These are phyloP conservation scores for Lithophane ornitopus DNA, from an alignment of 2,888 invertebrate genomes.

Conservation along the genomic window DNA sequence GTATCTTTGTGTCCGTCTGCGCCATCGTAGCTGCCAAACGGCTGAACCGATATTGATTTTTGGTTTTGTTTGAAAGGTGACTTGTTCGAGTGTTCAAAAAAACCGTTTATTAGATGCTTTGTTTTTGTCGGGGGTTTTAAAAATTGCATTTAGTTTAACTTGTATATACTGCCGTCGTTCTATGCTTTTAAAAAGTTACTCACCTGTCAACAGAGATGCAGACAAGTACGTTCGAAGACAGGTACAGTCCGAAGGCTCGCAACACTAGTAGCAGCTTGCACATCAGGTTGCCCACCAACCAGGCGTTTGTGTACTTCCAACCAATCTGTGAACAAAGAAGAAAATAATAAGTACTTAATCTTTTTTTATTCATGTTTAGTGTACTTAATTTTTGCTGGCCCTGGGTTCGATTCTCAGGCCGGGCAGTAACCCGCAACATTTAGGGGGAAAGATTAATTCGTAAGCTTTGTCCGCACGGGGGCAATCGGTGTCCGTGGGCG, in stretches of 20 bases:
- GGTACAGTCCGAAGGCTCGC: conserved; percentile 94
- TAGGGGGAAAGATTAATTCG: no score
- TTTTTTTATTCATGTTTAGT: not conserved
- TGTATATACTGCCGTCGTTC: not conserved
- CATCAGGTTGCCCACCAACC: conserved; percentile 93
- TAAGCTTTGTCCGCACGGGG: not conserved
- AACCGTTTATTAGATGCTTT: no score
- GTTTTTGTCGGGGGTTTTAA: no score
- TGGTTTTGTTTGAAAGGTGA: no score
- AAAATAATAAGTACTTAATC: not conserved
- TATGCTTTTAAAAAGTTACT: conserved; percentile 32
- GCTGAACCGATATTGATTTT: no score
- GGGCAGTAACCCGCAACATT: no score
- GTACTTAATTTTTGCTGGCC: not conserved
- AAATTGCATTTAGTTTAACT: no score
- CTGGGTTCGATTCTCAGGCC: not conserved
- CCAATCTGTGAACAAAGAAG: conserved; percentile 88
- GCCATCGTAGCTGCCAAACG: no score
- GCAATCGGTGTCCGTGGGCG: no score
- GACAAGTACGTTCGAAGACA: conserved; percentile 94
- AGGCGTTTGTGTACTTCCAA: conserved; percentile 94
- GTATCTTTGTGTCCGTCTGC: no score
- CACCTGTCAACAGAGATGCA: conserved; percentile 94
- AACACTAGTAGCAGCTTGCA: conserved; percentile 94
- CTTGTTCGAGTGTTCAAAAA: no score